Conservation (phyloP, 2,888 invertebrate genomes). For the Perithous albicinctus region DNA sequence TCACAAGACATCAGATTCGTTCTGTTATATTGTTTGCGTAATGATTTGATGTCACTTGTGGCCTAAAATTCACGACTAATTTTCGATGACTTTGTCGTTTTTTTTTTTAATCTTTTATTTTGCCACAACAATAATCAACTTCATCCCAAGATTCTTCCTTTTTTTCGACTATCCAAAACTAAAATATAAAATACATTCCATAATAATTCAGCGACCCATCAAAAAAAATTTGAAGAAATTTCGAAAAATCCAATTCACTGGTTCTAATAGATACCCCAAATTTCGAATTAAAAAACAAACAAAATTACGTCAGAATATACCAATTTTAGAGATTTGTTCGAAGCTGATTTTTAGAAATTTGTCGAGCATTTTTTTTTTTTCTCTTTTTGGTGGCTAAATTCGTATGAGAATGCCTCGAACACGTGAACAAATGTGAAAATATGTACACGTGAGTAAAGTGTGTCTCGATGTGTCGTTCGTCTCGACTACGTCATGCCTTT, state of each 20-base stretch:
- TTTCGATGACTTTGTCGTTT: not conserved
- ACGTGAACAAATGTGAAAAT: not conserved
- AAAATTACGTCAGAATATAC: too few relatives aligned
- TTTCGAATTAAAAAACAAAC: too few relatives aligned
- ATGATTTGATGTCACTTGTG: slow-evolving; percentile 26
- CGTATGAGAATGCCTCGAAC: too few relatives aligned
- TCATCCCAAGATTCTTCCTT: not conserved
- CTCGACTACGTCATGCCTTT: not conserved
- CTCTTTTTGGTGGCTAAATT: too few relatives aligned
- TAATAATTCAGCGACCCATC: too few relatives aligned
- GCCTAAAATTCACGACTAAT: not conserved
- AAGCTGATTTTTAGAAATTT: too few relatives aligned
- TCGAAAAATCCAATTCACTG: too few relatives aligned
- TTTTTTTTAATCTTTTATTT: not conserved
- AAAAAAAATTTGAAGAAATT: too few relatives aligned
- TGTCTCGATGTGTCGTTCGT: not conserved
- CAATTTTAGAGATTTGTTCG: too few relatives aligned
- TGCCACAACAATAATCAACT: not conserved
- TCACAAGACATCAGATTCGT: not conserved
- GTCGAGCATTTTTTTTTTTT: too few relatives aligned
- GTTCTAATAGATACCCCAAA: too few relatives aligned
- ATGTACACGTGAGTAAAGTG: not conserved
- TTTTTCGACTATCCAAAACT: not conserved
- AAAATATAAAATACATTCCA: not conserved
- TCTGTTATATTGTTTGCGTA: not conserved